phyloP scores from a whole-genome alignment of 30 jellyfish, hydroid and myxozoan genomes.

The Chrysaora quinquecirrha region DNA sequence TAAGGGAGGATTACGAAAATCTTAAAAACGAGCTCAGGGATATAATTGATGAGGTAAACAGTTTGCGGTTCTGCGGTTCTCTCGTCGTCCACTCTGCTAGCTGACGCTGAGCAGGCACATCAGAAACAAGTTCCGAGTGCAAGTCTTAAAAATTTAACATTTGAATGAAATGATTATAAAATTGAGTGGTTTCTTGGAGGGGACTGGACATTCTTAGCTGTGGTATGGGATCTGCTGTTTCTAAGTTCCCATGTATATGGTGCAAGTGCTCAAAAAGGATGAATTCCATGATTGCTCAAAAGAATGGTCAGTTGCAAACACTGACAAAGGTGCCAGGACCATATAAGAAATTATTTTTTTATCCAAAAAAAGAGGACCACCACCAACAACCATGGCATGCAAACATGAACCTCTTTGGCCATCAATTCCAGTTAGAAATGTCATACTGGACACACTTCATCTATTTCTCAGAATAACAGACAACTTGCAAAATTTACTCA shows the following conservation, averaged over 20 bases:
- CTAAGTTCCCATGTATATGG: conserved; percentile 45
- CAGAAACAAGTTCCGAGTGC: too few species aligned
- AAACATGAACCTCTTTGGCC: conserved; percentile 19
- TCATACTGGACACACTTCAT: too few species aligned
- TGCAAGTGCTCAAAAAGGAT: conserved; percentile 38
- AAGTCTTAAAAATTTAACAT: background rate
- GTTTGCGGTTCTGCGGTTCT: background rate
- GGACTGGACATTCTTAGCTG: conserved; percentile 40
- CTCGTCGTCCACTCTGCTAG: too few species aligned
- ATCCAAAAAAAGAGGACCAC: background rate
- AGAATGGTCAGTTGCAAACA: conserved; percentile 19
- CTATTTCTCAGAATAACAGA: too few species aligned
- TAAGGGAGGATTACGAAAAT: too few species aligned
- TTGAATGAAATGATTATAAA: conserved; percentile 46
- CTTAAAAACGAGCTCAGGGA: background rate
- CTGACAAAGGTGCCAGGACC: conserved; percentile 11
- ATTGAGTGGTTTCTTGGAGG: too few species aligned
- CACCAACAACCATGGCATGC: background rate
- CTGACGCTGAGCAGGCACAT: too few species aligned
- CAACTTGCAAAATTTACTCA: conserved; percentile 7
- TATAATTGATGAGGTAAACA: background rate
- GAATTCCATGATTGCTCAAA: background rate
- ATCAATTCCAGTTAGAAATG: conserved; percentile 13
- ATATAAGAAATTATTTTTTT: background rate
- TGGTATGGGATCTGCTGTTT: conserved; percentile 7